Evolutionary conservation across 2,113 vertebrate species (phyloP).

Genomic region (Meles meles): DNA sequence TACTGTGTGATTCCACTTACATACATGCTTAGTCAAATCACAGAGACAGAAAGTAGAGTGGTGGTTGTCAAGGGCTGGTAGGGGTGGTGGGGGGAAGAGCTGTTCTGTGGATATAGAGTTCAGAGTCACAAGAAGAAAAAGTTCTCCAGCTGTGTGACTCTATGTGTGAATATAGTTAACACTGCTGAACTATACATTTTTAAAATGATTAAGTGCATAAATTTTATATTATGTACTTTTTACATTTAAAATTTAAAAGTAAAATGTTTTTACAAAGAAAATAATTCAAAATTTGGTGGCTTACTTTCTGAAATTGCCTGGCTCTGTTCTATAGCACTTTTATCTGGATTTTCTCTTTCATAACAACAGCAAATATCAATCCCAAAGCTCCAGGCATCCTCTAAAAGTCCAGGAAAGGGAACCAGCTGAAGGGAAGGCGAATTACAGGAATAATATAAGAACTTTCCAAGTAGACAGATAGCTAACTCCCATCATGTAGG

Average conservation of each 20-base stretch:
- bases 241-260: neutral
- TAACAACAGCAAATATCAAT: neutral
- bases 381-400: neutral
- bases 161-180: neutral
- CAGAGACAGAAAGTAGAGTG: neutral
- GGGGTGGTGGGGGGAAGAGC: rapidly evolving
- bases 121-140: neutral
- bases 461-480: neutral
- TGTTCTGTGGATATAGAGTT: neutral
- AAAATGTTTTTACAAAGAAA: neutral
- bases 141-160: neutral
- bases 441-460: neutral
- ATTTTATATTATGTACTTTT: neutral
- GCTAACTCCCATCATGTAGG: neutral
- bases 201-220: neutral
- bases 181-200: neutral
- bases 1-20: neutral
- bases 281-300: neutral
- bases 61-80: neutral
- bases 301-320: neutral
- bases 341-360: neutral
- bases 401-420: neutral
- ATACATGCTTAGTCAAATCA: neutral
- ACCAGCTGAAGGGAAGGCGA: neutral
- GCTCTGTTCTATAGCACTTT: neutral